Evolutionary conservation across 2,113 vertebrate species (phyloP), one percentile per base, ranked within the genome.

Genomic region (Lonchura striata): DNA sequence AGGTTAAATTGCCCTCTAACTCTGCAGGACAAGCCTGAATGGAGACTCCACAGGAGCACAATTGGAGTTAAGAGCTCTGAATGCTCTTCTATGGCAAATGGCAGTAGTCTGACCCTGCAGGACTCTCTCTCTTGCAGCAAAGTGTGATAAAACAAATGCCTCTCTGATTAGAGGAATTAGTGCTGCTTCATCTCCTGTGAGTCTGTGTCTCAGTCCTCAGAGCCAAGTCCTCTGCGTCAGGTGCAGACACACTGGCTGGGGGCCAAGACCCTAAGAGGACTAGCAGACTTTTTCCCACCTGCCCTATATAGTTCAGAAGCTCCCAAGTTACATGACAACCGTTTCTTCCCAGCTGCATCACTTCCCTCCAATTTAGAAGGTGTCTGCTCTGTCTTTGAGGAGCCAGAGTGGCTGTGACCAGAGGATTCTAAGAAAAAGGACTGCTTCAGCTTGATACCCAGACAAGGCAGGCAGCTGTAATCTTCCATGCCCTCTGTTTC

Each of bases 31-130:
- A 93, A 95, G 88, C 77, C 82, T 96, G 93, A 95, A 92, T 86
- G 70, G 75, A 88, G 84, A 44, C 92, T 96, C 95, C 11, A 13
- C 70, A 81, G 93, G 94, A 95, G 82, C 81, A 66, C 86, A 96
- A 94, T 88, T 95, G 88, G 85, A 94, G 88, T 91, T 95, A 95
- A 97, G 85, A 92, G 69, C 60, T 84, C 88, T 95, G 79, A 93
- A 93, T 95, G 93, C 81, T 95, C 90, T 74, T 96, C 88, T 93
- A 17, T 53, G 69, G 90, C 85, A 90, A 92, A 80, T 41, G 82
- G 80, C 69, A 86, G 72, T 42, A 81, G 92, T 46, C 41, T 91
- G 64, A 92, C 65, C 86, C 92, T 72, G 76, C 78, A 91, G 89
- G 81, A 72, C 41, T 91, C n/a, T 1, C 88, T 85, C 44, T 75